Percentiles rank a stretch among this genome's conserved stretches.
These are phyloP conservation scores for Uropsilus gracilis DNA, from an alignment of 2,113 vertebrate species.

Conservation along the genomic window DNA sequence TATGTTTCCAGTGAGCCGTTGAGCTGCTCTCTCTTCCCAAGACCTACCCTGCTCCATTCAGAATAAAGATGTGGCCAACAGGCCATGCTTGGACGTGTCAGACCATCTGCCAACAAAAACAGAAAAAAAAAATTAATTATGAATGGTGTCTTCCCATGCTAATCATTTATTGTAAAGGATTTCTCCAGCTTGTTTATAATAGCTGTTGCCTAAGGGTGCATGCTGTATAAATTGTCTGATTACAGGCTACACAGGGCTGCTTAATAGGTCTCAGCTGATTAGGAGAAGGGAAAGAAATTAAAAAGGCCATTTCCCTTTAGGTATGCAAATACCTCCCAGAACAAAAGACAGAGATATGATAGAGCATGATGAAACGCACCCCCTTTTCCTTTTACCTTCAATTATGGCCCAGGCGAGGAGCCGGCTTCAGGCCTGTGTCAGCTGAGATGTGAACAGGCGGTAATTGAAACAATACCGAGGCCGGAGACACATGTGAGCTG, in stretches of 20 bases:
- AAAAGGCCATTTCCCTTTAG: slow-evolving; percentile 92
- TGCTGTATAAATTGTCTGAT: slow-evolving; percentile 95
- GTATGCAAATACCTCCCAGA: slow-evolving; percentile 95
- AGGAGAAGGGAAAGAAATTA: slow-evolving; percentile 91
- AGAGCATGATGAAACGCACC: slow-evolving; percentile 81
- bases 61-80: slow-evolving; percentile 80
- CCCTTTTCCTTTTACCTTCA: slow-evolving; percentile 83
- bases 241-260: slow-evolving; percentile 93
- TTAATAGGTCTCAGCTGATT: slow-evolving; percentile 95
- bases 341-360: slow-evolving; percentile 87
- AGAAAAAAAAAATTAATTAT: slow-evolving; percentile 87
- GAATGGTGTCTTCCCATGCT: slow-evolving; percentile 89
- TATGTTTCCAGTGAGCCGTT: slow-evolving; percentile 62
- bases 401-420: slow-evolving; percentile 78
- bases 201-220: slow-evolving; percentile 90
- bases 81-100: slow-evolving; percentile 83
- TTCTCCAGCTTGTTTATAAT: slow-evolving; percentile 91
- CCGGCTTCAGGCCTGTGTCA: slow-evolving; percentile 80
- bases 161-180: slow-evolving; percentile 92
- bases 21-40: slow-evolving; percentile 67
- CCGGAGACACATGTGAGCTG: slow-evolving; percentile 70
- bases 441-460: slow-evolving; percentile 80
- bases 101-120: slow-evolving; percentile 88
- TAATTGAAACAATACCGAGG: slow-evolving; percentile 79
- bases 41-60: slow-evolving; percentile 68